These are phyloP conservation scores for Trichosurus vulpecula DNA, from an alignment of 2,797 vertebrate species.

Conservation along the genomic window DNA sequence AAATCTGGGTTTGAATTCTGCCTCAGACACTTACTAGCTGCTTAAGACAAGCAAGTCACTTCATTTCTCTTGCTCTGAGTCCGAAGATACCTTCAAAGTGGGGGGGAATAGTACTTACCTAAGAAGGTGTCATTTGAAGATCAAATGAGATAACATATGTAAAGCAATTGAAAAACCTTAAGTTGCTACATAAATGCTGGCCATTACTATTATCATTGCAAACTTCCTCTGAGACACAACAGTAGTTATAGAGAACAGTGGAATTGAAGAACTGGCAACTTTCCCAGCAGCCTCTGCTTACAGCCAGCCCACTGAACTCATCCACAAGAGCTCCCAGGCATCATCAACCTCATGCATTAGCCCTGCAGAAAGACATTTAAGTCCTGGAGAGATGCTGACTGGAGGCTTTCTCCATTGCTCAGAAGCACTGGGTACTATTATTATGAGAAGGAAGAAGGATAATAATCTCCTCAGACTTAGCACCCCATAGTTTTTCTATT, in stretches of 20 bases:
- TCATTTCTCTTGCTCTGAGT: not conserved
- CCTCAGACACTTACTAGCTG: not conserved
- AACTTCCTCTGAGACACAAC: not conserved
- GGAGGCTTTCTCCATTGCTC: not conserved
- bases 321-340: not conserved
- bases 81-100: not conserved
- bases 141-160: not conserved
- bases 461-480: not conserved
- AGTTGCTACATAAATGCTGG: not conserved
- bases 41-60: not conserved
- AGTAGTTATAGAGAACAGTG: not conserved
- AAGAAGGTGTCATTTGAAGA: not conserved
- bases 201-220: not conserved
- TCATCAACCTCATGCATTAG: not conserved
- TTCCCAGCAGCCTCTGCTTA: not conserved
- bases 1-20: not conserved
- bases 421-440: not conserved
- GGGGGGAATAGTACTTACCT: not conserved
- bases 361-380: not conserved
- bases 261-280: not conserved
- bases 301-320: not conserved
- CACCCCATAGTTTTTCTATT: slow-evolving; percentile 2
- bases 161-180: not conserved
- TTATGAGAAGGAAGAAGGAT: not conserved
- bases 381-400: not conserved